phyloP scores from a whole-genome alignment of 2,797 vertebrate species.

The Siniperca obscura region DNA sequence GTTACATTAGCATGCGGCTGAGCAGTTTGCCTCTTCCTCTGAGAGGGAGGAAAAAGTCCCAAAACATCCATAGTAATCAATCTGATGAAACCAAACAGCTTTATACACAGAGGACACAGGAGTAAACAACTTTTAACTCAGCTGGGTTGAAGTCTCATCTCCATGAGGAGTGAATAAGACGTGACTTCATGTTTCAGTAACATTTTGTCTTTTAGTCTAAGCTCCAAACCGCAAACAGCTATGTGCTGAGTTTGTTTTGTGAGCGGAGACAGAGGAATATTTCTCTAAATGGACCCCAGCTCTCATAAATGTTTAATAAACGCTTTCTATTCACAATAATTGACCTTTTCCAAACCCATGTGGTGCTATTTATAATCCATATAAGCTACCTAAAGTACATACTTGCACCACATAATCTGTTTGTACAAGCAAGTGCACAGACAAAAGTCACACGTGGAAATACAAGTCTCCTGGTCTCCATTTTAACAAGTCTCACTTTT shows the following conservation, averaged over 20 bases:
- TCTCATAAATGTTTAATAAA: conserved; percentile 61
- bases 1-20: conserved; percentile 61
- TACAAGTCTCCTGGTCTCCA: conserved; percentile 49
- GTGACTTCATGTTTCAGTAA: conserved; percentile 43
- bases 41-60: conserved; percentile 39
- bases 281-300: conserved; percentile 44
- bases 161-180: conserved; percentile 35
- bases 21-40: conserved; percentile 48
- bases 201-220: conserved; percentile 54
- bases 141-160: conserved; percentile 48
- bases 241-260: conserved; percentile 33
- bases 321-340: conserved; percentile 52
- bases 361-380: conserved; percentile 52
- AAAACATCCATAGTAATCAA: conserved; percentile 70
- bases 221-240: conserved; percentile 41
- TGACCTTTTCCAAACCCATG: conserved; percentile 43
- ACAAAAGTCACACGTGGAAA: conserved; percentile 67
- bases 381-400: conserved; percentile 25
- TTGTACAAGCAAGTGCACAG: conserved; percentile 70
- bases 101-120: conserved; percentile 47
- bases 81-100: conserved; percentile 65
- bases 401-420: conserved; percentile 57
- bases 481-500: conserved; percentile 74
- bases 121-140: conserved; percentile 67
- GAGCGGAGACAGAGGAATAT: conserved; percentile 21